A percentile compares a stretch with the other conserved stretches of the same genome.
Conservation (phyloP, 2,113 vertebrate genomes). For the Varanus salvator region DNA sequence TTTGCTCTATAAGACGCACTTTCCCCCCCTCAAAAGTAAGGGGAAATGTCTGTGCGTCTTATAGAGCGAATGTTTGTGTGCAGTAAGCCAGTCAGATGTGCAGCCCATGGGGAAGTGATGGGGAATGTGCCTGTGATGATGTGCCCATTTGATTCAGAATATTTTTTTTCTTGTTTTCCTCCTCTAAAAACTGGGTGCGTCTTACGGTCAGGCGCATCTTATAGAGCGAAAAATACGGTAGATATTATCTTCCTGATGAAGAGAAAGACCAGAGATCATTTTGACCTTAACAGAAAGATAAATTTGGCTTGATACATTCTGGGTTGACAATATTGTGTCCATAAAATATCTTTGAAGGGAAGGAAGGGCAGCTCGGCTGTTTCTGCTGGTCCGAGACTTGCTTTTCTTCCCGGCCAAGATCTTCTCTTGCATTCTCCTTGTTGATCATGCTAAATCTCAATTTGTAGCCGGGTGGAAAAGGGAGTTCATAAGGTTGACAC, state of each 20-base stretch:
- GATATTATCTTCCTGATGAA: not conserved
- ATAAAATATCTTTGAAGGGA: not conserved
- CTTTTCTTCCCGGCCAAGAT: not conserved
- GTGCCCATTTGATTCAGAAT: too few relatives aligned
- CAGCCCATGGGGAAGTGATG: too few relatives aligned
- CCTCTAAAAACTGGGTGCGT: too few relatives aligned
- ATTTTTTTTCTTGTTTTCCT: too few relatives aligned
- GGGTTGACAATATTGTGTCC: not conserved
- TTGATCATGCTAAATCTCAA: not conserved
- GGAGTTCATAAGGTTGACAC: rapidly evolving
- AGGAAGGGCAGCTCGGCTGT: not conserved
- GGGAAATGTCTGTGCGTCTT: too few relatives aligned
- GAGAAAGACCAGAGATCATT: rapidly evolving
- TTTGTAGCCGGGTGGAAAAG: not conserved
- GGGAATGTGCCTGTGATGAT: too few relatives aligned
- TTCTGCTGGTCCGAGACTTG: not conserved
- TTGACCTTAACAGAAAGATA: not conserved
- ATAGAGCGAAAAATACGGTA: too few relatives aligned
- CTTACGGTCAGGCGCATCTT: too few relatives aligned
- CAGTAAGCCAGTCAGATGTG: too few relatives aligned
- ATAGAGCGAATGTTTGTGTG: too few relatives aligned
- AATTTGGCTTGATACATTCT: rapidly evolving
- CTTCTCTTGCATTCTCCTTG: not conserved
- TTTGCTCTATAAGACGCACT: too few relatives aligned
- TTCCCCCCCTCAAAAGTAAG: too few relatives aligned